Base-by-base conservation (phyloP, 53 echinoderm and acorn worm species). In the Actinopyga echinites region DNA sequence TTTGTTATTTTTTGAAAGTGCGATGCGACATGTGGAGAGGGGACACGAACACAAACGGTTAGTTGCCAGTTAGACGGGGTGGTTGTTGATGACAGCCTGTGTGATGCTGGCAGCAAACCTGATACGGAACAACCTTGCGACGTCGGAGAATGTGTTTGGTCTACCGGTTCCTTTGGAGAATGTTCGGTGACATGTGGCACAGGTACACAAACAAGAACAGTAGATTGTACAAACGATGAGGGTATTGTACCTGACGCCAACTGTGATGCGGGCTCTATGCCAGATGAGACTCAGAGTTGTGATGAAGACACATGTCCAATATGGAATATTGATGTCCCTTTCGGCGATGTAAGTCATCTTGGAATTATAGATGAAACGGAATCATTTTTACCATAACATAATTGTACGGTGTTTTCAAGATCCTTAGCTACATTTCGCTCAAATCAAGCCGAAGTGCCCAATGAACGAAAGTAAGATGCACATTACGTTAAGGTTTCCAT, bases 311-410 rank as follows among this genome's bases (percentile, higher is more conserved):
- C 17, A 7, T 75, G 55, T 54, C 55, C 75, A 28, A 12, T 17
- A 15, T 53, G 55, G 75, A 52, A 8, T 7, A 75, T 75, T n/a
- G 75, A 52, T 25, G 73, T 12, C n/a, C 5, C 44, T 24, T 73
- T 73, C 19, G 73, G 73, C 21, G 73, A 35, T 11, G 43, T 73
- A 73, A 73, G 73, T 38, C n/a, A n/a, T n/a, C n/a, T n/a, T n/a
- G n/a, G n/a, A n/a, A n/a, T n/a, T n/a, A n/a, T n/a, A n/a, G n/a
- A n/a, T n/a, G n/a, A n/a, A n/a, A n/a, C n/a, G n/a, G n/a, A n/a
- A n/a, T n/a, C n/a, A n/a, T n/a, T n/a, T n/a, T n/a, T n/a, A n/a
- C n/a, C n/a, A n/a, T n/a, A n/a, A n/a, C n/a, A n/a, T n/a, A n/a
- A n/a, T n/a, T n/a, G n/a, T n/a, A n/a, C n/a, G n/a, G n/a, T n/a